Evolutionary conservation across 2,888 invertebrate species (phyloP), one percentile per base, ranked within the genome.

Genomic region (Hemithea aestivaria): DNA sequence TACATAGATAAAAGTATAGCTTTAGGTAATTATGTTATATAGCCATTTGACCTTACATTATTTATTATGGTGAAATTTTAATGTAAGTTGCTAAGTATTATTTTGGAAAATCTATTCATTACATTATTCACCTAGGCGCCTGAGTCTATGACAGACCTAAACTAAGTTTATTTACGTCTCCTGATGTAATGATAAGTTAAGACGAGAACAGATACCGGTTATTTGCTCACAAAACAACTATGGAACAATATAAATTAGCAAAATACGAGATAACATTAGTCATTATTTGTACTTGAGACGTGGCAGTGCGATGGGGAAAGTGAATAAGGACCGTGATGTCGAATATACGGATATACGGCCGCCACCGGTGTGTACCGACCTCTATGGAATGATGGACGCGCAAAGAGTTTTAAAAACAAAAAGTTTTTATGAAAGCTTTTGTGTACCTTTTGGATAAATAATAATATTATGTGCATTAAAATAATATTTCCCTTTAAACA

Each of bases 151-250:
- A 27, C 27, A 32, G 31, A 30, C 32, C 11, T 28, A 27, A 35
- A 27, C 27, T 9, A 23, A 24, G 31, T 32, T 29, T 40, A 45
- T 35, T 28, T 47, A 37, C 20, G 31, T 42, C 37, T 40, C 12
- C 24, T 11, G 25, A 29, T 47, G 37, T 11, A 22, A 29, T 47
- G 37, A 46, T 44, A 40, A 35, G 22, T 40, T 37, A 47, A 35
- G 27, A 24, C 31, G 25, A 25, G 43, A 26, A 29, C 31, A 47
- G 40, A 43, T 48, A 49, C n/a, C 37, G 21, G 38, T 21, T 55
- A 50, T 58, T 58, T 62, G 53, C 41, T 48, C 8, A 40, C 53
- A 56, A 40, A 52, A 62, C 55, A 58, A 20, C 5, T 29, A 29
- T 27, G 39, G 35, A 44, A 42, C 25, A 23, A 47, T 50, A 52